phyloP scores from a whole-genome alignment of 2,888 invertebrate genomes.

The Epiblema foenella region DNA sequence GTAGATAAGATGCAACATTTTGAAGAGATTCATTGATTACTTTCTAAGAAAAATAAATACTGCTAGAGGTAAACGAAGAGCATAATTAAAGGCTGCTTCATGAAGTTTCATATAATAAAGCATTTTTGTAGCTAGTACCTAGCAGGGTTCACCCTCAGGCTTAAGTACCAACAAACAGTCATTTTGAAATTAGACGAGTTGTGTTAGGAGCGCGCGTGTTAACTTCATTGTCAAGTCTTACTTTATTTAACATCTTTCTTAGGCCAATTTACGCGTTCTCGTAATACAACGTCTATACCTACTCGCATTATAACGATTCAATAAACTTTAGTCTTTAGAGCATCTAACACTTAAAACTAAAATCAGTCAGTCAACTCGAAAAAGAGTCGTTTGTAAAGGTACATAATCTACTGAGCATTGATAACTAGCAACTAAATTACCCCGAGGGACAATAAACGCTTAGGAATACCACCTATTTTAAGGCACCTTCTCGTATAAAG shows the following conservation, averaged over 20 bases:
- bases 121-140: constrained; percentile 25
- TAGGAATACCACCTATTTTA: constrained; percentile 42
- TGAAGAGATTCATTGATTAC: constrained; percentile 74
- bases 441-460: constrained; percentile 34
- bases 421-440: constrained; percentile 52
- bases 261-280: constrained; percentile 6
- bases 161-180: constrained; percentile 42
- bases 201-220: background rate
- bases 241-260: background rate
- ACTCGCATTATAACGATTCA: constrained; percentile 43
- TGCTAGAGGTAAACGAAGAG: constrained; percentile 74
- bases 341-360: constrained; percentile 78
- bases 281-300: constrained; percentile 23
- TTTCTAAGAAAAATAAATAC: constrained; percentile 76
- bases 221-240: background rate
- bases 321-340: constrained; percentile 67
- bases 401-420: constrained; percentile 70
- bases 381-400: constrained; percentile 68
- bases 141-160: constrained; percentile 12
- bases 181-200: constrained; percentile 32
- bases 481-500: constrained; percentile 48
- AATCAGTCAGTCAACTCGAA: constrained; percentile 81
- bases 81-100: constrained; percentile 41
- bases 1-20: constrained; percentile 74
- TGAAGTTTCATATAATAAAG: constrained; percentile 16